A percentile compares a stretch with the other conserved stretches of the same genome.
These are phyloP conservation scores for Strigamia transsilvanica DNA, from an alignment of 2,888 invertebrate genomes.

Conservation along the genomic window DNA sequence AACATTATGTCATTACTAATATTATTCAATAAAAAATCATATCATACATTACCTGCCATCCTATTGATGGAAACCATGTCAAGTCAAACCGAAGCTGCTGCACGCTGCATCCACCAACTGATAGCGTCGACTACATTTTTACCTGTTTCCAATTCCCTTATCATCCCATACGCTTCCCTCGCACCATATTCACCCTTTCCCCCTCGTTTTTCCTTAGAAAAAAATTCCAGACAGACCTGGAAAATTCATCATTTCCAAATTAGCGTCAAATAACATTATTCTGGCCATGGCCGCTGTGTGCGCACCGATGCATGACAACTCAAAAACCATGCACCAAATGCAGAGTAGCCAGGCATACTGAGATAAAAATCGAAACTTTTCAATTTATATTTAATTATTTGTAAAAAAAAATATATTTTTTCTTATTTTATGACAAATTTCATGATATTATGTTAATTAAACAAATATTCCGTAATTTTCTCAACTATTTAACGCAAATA, in stretches of 20 bases:
- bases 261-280: constrained; percentile 33
- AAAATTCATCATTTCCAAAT: constrained; percentile 43
- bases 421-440: no score
- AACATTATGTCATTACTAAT: not conserved
- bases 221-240: constrained; percentile 13
- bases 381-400: not conserved
- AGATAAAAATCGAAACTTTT: not conserved
- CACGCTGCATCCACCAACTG: not conserved
- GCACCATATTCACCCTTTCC: not conserved
- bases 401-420: no score
- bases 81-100: not conserved
- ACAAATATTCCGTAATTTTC: no score
- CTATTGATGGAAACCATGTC: not conserved
- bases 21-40: not conserved
- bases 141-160: constrained; percentile 31
- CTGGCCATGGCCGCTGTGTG: constrained; percentile 17
- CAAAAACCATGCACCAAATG: not conserved
- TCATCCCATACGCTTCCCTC: not conserved
- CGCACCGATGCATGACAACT: constrained; percentile 29
- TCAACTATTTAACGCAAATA: no score
- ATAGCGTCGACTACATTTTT: not conserved
- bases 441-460: no score
- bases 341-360: not conserved
- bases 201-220: not conserved
- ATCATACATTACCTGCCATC: not conserved